Percentiles rank a stretch among this genome's conserved stretches.
These are phyloP conservation scores for Teleopsis dalmanni DNA, from an alignment of 1,140 invertebrate species.

Conservation along the genomic window DNA sequence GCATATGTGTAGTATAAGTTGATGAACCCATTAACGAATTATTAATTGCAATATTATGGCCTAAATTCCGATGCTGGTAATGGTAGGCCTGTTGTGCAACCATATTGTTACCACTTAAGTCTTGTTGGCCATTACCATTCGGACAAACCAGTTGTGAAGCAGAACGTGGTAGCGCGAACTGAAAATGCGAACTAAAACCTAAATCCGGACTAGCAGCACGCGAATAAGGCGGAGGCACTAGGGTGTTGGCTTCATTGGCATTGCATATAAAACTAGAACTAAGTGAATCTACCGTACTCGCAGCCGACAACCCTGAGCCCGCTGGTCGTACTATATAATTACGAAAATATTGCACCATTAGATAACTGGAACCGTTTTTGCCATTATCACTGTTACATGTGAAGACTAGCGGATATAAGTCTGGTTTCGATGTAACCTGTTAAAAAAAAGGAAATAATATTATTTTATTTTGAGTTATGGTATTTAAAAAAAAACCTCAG, in stretches of 20 bases:
- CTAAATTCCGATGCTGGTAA: not conserved
- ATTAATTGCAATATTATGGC: not conserved
- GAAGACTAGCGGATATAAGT: constrained; percentile 74
- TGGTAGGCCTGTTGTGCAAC: constrained; percentile 2
- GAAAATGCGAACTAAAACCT: constrained; percentile 43
- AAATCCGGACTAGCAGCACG: constrained; percentile 63
- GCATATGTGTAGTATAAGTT: constrained; percentile 25
- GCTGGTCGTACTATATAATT: constrained; percentile 63
- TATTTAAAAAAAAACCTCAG: constrained; percentile 53
- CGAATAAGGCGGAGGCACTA: constrained; percentile 74
- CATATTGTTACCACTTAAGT: constrained; percentile 2
- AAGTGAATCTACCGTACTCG: constrained; percentile 72
- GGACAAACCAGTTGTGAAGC: constrained; percentile 33
- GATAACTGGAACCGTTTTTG: constrained; percentile 60
- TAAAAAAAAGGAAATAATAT: constrained; percentile 3
- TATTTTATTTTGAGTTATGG: not conserved
- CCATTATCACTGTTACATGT: constrained; percentile 59
- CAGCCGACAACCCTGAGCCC: constrained; percentile 67
- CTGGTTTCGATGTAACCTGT: constrained; percentile 76
- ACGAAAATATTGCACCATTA: constrained; percentile 75
- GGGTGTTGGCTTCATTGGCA: constrained; percentile 69
- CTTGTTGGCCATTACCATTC: constrained; percentile 5
- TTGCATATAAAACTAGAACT: constrained; percentile 77
- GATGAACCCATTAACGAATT: too few relatives aligned
- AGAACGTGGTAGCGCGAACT: constrained; percentile 29